These are phyloP conservation scores for Chloebia gouldiae DNA, from an alignment of 2,113 vertebrate genomes.

Conservation along the genomic window DNA sequence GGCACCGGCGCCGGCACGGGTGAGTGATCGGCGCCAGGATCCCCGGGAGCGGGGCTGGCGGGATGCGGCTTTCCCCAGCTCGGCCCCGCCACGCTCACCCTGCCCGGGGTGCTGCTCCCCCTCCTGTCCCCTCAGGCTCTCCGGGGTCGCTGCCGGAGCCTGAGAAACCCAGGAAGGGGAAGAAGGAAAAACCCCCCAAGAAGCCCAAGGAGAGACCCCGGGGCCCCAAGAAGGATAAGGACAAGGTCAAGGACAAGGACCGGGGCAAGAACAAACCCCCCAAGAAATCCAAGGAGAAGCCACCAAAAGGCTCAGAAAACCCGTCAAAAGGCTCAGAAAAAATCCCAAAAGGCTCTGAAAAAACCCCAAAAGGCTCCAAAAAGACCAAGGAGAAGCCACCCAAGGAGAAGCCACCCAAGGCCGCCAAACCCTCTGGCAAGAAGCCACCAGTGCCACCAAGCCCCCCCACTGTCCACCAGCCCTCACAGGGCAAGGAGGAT, in stretches of 20 bases:
- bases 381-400: slow-evolving; percentile 37
- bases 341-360: neutral
- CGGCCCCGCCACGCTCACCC: neutral
- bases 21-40: neutral
- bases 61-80: too few species aligned
- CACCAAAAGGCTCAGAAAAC: neutral
- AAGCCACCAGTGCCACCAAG: slow-evolving; percentile 60
- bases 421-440: slow-evolving; percentile 49
- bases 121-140: neutral
- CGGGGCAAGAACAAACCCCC: slow-evolving; percentile 47
- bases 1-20: neutral
- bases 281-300: slow-evolving; percentile 52
- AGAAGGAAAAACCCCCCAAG: slow-evolving; percentile 78
- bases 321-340: too few species aligned
- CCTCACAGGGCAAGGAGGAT: neutral
- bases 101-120: neutral
- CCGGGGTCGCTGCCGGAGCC: slow-evolving; percentile 35
- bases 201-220: slow-evolving; percentile 72
- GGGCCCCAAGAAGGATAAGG: slow-evolving; percentile 73
- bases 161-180: slow-evolving; percentile 59
- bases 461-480: neutral
- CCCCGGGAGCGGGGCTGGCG: too few species aligned
- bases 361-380: neutral
- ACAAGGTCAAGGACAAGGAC: slow-evolving; percentile 52
- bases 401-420: slow-evolving; percentile 59